Evolutionary conservation across 2,888 invertebrate species (phyloP).

Genomic region (Tipula helvola): DNA sequence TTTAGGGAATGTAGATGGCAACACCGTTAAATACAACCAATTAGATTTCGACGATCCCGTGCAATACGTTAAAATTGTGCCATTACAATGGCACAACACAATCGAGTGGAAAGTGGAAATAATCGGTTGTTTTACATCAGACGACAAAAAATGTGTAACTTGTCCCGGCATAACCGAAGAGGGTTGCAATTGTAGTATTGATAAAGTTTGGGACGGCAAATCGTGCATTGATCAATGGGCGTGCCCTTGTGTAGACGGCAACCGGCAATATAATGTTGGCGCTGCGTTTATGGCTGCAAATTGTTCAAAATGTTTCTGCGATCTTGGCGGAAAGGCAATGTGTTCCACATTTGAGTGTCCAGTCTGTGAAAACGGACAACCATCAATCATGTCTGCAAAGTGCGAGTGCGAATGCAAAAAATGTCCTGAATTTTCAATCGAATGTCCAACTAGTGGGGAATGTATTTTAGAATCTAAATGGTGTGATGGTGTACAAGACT

Average conservation of each 20-base stretch:
- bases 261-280: conserved; percentile 53
- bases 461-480: conserved; percentile 57
- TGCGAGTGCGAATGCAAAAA: conserved; percentile 65
- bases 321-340: conserved; percentile 54
- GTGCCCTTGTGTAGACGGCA: conserved; percentile 64
- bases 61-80: conserved; percentile 58
- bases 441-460: conserved; percentile 61
- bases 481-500: conserved; percentile 73
- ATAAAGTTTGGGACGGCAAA: conserved; percentile 59
- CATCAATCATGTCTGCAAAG: conserved; percentile 43
- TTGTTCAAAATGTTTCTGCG: conserved; percentile 70
- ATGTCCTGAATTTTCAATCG: conserved; percentile 49
- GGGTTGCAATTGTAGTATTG: conserved; percentile 41
- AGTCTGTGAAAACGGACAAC: conserved; percentile 42
- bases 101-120: conserved; percentile 66
- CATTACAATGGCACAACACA: conserved; percentile 56
- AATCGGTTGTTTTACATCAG: conserved; percentile 58
- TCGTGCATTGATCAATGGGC: conserved; percentile 55
- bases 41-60: conserved; percentile 61
- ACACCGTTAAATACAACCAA: conserved; percentile 45
- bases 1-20: conserved; percentile 56
- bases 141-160: conserved; percentile 12
- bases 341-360: conserved; percentile 58
- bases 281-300: conserved; percentile 54
- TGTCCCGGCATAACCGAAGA: conserved; percentile 42